Conservation (phyloP, 2,797 vertebrate species). For the Mormyrus hasselquistii region DNA sequence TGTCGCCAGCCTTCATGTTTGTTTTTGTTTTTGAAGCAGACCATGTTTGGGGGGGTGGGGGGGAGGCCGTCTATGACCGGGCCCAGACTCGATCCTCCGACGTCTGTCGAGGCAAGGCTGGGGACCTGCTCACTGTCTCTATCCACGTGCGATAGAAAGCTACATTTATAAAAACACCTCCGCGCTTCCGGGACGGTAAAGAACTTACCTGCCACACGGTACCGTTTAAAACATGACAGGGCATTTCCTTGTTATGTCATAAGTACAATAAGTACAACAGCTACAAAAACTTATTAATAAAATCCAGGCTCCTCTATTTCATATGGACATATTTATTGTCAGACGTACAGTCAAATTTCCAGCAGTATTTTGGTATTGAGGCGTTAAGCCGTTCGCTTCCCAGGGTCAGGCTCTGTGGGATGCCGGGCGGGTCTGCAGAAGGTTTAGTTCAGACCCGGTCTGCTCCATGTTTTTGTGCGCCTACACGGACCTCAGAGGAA, state of each 20-base stretch:
- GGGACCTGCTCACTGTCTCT: not conserved
- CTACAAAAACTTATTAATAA: not conserved
- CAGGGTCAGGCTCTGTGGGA: not conserved
- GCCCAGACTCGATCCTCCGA: not conserved
- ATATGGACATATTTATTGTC: not conserved
- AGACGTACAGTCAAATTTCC: not conserved
- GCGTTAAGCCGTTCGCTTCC: not conserved
- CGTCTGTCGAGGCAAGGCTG: not conserved
- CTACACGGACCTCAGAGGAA: not conserved
- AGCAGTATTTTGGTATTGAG: not conserved
- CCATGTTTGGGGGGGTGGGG: not conserved
- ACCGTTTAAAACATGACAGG: not conserved
- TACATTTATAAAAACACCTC: not conserved
- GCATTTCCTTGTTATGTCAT: not conserved
- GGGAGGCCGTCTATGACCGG: not conserved
- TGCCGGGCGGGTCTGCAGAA: not conserved
- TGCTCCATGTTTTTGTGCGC: not conserved
- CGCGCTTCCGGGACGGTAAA: not conserved
- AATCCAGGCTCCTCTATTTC: not conserved
- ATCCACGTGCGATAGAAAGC: not conserved
- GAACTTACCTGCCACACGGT: not conserved
- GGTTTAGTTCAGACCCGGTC: not conserved
- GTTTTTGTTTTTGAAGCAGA: conserved; percentile 9
- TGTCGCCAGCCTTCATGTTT: not conserved
- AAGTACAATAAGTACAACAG: not conserved